phyloP scores from a whole-genome alignment of 2,888 invertebrate species.

The Malachius bipustulatus region DNA sequence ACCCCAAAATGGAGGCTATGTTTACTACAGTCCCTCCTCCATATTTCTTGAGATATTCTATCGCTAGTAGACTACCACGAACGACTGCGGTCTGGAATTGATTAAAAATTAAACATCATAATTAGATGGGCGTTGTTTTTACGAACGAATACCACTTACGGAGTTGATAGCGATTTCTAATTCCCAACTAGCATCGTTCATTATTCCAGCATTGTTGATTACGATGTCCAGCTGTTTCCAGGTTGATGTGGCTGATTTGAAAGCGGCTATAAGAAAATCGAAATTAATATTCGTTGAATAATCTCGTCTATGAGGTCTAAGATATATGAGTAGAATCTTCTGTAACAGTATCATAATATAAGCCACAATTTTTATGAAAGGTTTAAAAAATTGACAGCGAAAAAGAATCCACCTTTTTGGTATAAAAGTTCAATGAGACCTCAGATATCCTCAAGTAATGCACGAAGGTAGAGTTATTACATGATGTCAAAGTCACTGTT shows the following conservation, averaged over 20 bases:
- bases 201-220: constrained; percentile 65
- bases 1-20: constrained; percentile 49
- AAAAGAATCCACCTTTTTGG: too few relatives aligned
- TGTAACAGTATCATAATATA: too few relatives aligned
- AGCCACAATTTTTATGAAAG: too few relatives aligned
- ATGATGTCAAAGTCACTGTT: too few relatives aligned
- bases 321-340: too few relatives aligned
- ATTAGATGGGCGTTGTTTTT: not conserved
- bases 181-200: constrained; percentile 67
- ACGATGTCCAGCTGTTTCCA: constrained; percentile 42
- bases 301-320: too few relatives aligned
- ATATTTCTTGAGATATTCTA: constrained; percentile 47
- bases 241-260: constrained; percentile 27
- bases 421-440: too few relatives aligned
- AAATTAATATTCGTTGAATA: too few relatives aligned
- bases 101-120: not conserved
- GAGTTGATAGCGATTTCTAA: constrained; percentile 47
- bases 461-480: too few relatives aligned
- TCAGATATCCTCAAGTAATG: too few relatives aligned
- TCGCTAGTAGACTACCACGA: constrained; percentile 41
- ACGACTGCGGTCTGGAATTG: constrained; percentile 37
- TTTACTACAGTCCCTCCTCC: constrained; percentile 56
- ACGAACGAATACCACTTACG: constrained; percentile 26
- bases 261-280: constrained; percentile 31
- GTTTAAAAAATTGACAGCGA: too few relatives aligned